A percentile compares a stretch with the other conserved stretches of the same genome.
Conservation (phyloP, 2,797 vertebrate species). For the Acridotheres tristis region DNA sequence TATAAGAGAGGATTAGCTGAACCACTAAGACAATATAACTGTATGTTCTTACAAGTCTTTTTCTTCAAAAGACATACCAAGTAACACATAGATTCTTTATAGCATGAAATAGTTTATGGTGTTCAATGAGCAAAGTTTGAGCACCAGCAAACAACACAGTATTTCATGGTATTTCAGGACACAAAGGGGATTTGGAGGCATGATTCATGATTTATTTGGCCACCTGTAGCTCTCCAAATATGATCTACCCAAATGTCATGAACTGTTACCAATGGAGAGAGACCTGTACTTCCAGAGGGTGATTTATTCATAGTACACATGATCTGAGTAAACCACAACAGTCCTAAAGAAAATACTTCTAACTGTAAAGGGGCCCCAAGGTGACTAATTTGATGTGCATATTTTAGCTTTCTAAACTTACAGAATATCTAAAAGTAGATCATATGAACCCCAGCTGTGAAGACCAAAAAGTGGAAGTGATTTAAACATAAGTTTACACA, state of each 20-base stretch:
- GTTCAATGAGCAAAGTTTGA: neutral
- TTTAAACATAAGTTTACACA: neutral
- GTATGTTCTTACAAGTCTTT: neutral
- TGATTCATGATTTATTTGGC: neutral
- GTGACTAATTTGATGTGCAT: neutral
- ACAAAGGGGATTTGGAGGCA: neutral
- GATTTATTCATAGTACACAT: neutral
- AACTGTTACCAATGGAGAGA: neutral
- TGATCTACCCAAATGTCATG: neutral
- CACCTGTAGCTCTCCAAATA: neutral
- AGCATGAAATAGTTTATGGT: neutral
- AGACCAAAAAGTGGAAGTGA: neutral
- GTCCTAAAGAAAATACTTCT: neutral
- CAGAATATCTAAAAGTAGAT: neutral
- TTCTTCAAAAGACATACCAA: neutral
- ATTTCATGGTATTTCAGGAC: neutral
- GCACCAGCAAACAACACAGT: neutral
- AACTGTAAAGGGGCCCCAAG: neutral
- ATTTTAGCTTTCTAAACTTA: neutral
- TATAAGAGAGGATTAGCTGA: neutral
- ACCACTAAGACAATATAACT: neutral
- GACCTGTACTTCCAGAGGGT: neutral
- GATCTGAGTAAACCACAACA: neutral
- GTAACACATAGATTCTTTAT: neutral
- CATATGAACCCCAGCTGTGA: neutral